Evolutionary conservation across 37 sponge, comb jelly and placozoan genomes (phyloP).

Genomic region (Theonella swinhoei): DNA sequence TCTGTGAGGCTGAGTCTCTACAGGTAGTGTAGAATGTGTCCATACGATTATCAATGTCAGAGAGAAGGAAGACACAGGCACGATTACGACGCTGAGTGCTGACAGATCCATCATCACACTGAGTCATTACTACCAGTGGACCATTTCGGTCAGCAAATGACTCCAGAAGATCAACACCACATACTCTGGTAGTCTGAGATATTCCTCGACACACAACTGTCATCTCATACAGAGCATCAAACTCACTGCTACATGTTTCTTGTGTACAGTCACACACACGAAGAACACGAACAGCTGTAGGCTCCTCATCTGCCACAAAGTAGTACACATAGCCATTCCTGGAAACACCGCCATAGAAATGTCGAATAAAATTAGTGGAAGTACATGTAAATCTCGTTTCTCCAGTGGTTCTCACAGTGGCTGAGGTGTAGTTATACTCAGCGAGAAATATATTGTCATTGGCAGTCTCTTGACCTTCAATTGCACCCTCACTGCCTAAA

Average conservation of each 20-base stretch:
- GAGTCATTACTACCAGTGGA: too few relatives aligned
- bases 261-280: too few relatives aligned
- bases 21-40: constrained; percentile 1
- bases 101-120: background rate
- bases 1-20: too few relatives aligned
- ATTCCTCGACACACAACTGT: background rate
- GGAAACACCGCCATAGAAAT: too few relatives aligned
- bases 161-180: too few relatives aligned
- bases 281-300: too few relatives aligned
- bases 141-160: too few relatives aligned
- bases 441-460: background rate
- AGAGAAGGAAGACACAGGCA: background rate
- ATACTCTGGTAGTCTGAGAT: background rate
- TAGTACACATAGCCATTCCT: too few relatives aligned
- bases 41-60: constrained; percentile 8
- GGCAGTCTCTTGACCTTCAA: background rate
- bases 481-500: background rate
- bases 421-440: background rate
- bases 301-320: too few relatives aligned
- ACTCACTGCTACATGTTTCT: too few relatives aligned
- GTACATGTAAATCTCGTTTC: background rate
- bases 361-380: too few relatives aligned
- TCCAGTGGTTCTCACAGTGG: background rate
- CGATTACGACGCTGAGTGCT: background rate
- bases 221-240: too few relatives aligned